phyloP scores from a whole-genome alignment of 2,888 invertebrate genomes.

The Lydus trimaculatus region DNA sequence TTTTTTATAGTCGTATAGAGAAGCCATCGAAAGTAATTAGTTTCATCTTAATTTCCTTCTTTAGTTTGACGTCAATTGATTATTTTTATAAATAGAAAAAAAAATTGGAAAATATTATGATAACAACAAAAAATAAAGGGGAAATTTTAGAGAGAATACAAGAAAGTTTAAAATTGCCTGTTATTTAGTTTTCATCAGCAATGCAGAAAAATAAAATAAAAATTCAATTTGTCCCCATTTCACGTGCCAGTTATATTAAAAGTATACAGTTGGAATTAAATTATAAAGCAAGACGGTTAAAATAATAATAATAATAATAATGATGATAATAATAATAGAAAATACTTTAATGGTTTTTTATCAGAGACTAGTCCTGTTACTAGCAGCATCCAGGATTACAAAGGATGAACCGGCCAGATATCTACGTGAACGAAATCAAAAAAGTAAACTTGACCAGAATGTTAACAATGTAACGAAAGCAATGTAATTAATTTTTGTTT shows the following conservation, averaged over 20 bases:
- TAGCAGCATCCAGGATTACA: slow-evolving; percentile 32
- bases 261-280: background rate
- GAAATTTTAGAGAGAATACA: background rate
- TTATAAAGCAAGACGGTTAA: background rate
- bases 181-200: background rate
- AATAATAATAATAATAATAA: background rate
- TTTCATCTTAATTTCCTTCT: background rate
- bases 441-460: slow-evolving; percentile 21
- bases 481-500: background rate
- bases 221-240: no score
- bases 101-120: background rate
- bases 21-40: background rate
- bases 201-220: background rate
- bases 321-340: background rate
- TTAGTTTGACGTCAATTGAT: background rate
- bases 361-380: background rate
- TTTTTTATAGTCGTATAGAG: background rate
- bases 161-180: background rate
- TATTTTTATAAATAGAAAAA: background rate
- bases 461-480: slow-evolving; percentile 13
- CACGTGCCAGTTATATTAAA: no score
- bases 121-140: background rate
- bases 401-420: slow-evolving; percentile 28
- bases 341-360: background rate
- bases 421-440: slow-evolving; percentile 31